phyloP scores from a whole-genome alignment of 2,113 vertebrate genomes.

The Oryzias celebensis region DNA sequence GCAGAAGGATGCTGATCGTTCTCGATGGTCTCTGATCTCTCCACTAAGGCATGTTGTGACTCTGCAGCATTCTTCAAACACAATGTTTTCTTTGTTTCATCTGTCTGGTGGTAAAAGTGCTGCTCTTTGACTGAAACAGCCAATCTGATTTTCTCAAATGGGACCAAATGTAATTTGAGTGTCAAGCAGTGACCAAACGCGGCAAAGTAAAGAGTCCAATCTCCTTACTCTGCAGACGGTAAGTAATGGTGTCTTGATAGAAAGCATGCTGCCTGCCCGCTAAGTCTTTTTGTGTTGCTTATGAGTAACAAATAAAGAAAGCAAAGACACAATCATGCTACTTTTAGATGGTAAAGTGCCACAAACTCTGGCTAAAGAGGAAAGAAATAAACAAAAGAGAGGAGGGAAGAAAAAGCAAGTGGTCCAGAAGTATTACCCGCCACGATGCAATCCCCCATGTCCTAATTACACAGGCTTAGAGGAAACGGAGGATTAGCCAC shows the following conservation, averaged over 20 bases:
- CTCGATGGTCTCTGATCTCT: constrained; percentile 37
- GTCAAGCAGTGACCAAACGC: constrained; percentile 33
- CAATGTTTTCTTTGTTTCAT: constrained; percentile 14
- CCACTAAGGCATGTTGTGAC: constrained; percentile 32
- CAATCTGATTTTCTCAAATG: constrained; percentile 47
- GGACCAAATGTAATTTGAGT: constrained; percentile 33
- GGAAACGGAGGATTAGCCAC: constrained; percentile 74
- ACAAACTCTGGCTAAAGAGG: constrained; percentile 53
- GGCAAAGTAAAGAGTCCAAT: constrained; percentile 7
- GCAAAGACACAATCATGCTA: constrained; percentile 33
- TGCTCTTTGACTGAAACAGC: constrained; percentile 35
- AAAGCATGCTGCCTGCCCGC: constrained; percentile 38
- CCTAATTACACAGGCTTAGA: constrained; percentile 81
- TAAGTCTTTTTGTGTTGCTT: constrained; percentile 57
- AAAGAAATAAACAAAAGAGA: constrained; percentile 55
- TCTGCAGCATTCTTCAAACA: constrained; percentile 6
- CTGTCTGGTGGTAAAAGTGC: constrained; percentile 3
- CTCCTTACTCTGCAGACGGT: constrained; percentile 42
- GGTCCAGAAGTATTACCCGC: constrained; percentile 67
- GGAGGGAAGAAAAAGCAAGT: constrained; percentile 27
- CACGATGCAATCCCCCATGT: constrained; percentile 75
- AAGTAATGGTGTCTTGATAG: constrained; percentile 31
- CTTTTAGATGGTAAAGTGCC: constrained; percentile 65
- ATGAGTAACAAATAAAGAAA: constrained; percentile 37
- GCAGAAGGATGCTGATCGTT: constrained; percentile 53